Percentiles rank a stretch among this genome's conserved stretches.
Evolutionary conservation across 2,797 vertebrate species (phyloP).

Genomic region (Nasua narica): DNA sequence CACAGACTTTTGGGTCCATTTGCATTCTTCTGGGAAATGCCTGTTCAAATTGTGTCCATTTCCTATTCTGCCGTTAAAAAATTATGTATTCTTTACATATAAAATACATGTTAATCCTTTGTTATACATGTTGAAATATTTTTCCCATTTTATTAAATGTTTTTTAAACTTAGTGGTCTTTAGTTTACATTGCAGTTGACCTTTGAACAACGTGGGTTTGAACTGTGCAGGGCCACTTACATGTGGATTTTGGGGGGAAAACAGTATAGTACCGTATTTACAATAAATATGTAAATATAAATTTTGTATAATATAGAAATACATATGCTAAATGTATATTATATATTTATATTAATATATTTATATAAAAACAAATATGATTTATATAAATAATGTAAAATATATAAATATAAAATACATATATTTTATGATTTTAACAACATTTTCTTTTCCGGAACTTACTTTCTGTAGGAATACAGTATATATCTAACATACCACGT

Average conservation of each 20-base stretch:
- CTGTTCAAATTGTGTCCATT: not conserved
- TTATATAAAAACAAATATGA: too few relatives aligned
- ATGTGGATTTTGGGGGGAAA: not conserved
- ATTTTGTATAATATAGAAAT: too few relatives aligned
- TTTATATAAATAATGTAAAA: too few relatives aligned
- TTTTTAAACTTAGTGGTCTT: not conserved
- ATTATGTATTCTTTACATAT: not conserved
- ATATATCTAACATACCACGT: not conserved
- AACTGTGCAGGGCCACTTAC: not conserved
- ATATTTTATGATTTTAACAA: not conserved
- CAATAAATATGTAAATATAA: too few relatives aligned
- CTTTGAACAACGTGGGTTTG: not conserved
- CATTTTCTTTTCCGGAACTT: not conserved
- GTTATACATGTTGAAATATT: not conserved
- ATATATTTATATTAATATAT: too few relatives aligned
- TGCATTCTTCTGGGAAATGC: not conserved
- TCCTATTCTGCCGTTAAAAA: not conserved
- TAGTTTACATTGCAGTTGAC: not conserved
- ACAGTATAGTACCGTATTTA: not conserved
- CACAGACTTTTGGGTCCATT: not conserved
- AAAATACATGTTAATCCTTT: not conserved
- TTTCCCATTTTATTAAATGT: not conserved
- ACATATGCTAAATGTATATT: too few relatives aligned
- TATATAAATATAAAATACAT: not conserved
- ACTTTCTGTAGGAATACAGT: not conserved